Evolutionary conservation across 2,797 vertebrate species (phyloP), one percentile per base, ranked within the genome.

Genomic region (Gallinago nigripennis): DNA sequence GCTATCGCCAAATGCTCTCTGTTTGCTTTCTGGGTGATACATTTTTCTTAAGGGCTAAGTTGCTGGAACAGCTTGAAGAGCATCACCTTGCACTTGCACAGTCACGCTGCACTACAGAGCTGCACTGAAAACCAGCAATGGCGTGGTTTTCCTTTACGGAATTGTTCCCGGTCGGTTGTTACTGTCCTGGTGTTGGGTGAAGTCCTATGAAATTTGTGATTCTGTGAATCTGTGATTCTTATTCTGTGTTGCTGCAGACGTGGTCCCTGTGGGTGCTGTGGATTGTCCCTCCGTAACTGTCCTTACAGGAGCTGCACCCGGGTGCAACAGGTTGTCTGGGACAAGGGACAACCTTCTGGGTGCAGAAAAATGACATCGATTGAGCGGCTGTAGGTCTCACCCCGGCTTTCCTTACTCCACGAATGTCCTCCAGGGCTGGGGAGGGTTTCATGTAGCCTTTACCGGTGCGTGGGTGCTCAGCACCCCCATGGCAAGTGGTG

Each of bases 271-370:
- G 46, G 64, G 11, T 19, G 20, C 64, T 54, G 37, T 1, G 2
- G 30, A 4, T 15, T 0, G 0, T 16, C 31, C 20, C 1, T 1
- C 2, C 1, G 39, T 2, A 8, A 3, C 35, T 37, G n/a, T 57
- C 37, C 37, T n/a, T 14, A 11, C 19, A 13, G 25, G 71, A 68
- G 61, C 61, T 2, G 2, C 0, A 1, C 58, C 1, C 1, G 54
- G 60, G 9, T 20, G 1, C 33, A 23, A 2, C 41, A 28, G 23
- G 60, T 57, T 63, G 39, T 35, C 45, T 30, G 78, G 68, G 75
- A 46, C 33, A 31, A 61, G 48, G 45, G 24, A 46, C 39, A 41
- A 0, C n/a, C 21, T 51, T 46, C 28, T 6, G n/a, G 25, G 56
- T 23, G 20, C 48, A 43, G 61, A 64, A 56, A 70, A 25, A 57